phyloP scores from a whole-genome alignment of 35 echinoderm and acorn worm species.

The Ophioderma brevispina region DNA sequence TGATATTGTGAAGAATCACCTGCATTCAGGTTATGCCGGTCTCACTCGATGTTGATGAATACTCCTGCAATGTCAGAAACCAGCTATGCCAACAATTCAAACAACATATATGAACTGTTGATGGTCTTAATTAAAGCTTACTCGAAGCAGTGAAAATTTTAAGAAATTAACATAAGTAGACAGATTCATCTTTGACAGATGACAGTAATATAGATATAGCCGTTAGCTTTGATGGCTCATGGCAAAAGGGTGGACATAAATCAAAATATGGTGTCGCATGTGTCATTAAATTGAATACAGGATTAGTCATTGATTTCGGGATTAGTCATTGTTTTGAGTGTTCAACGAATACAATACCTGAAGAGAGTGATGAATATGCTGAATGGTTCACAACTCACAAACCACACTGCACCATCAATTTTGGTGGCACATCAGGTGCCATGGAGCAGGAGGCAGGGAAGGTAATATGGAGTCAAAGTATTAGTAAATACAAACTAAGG shows the following conservation, averaged over 20 bases:
- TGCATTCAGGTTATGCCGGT: too few species aligned
- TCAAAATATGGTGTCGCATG: not conserved
- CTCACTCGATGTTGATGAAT: too few species aligned
- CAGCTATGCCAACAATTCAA: too few species aligned
- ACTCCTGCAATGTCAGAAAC: too few species aligned
- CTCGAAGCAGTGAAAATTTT: too few species aligned
- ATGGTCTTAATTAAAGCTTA: too few species aligned
- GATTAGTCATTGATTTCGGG: not conserved
- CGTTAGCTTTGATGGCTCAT: not conserved
- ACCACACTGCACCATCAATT: conserved; percentile 8
- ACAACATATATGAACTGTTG: too few species aligned
- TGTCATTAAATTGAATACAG: not conserved
- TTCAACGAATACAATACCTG: not conserved
- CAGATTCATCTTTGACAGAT: too few species aligned
- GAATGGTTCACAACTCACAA: not conserved
- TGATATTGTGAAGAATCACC: too few species aligned
- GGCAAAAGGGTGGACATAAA: not conserved
- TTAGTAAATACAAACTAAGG: not conserved
- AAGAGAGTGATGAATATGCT: too few species aligned
- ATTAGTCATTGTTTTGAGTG: not conserved
- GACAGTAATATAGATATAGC: not conserved
- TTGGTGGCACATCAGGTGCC: conserved; percentile 43
- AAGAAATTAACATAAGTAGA: too few species aligned
- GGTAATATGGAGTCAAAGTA: not conserved
- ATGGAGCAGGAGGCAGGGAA: conserved; percentile 27